These are phyloP conservation scores for Cervus canadensis DNA, from an alignment of 2,113 vertebrate genomes.

Conservation along the genomic window DNA sequence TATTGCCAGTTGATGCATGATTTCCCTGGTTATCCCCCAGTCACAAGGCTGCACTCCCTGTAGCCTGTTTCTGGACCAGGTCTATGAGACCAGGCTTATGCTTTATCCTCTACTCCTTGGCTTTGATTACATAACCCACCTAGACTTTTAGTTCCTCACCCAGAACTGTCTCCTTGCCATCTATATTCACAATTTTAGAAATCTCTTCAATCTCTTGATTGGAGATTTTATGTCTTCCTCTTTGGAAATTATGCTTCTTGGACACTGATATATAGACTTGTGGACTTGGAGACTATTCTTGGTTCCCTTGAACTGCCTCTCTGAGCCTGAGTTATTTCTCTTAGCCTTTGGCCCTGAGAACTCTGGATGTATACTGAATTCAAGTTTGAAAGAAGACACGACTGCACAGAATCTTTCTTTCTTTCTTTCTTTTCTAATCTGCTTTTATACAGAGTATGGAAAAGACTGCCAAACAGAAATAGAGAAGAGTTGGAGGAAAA, in stretches of 20 bases:
- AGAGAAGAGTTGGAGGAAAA: neutral
- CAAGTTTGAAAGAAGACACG: neutral
- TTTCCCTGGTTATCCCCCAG: neutral
- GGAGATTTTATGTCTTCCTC: neutral
- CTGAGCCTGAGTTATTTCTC: neutral
- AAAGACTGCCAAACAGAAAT: neutral
- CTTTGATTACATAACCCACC: neutral
- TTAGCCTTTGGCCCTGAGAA: neutral
- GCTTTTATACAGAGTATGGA: neutral
- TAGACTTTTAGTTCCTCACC: neutral
- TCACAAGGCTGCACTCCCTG: neutral
- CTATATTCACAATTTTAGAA: neutral
- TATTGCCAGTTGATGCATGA: neutral
- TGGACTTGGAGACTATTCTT: neutral
- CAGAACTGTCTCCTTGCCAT: neutral
- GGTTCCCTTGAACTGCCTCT: neutral
- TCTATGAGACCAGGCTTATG: neutral
- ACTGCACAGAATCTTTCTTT: neutral
- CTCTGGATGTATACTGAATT: neutral
- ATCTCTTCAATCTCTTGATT: neutral
- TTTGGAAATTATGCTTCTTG: neutral
- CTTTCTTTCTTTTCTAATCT: neutral
- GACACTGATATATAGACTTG: neutral
- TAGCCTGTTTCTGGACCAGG: neutral
- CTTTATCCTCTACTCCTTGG: neutral